These are phyloP conservation scores for Macquaria ambigua DNA, from an alignment of 2,113 vertebrate genomes.

Conservation along the genomic window DNA sequence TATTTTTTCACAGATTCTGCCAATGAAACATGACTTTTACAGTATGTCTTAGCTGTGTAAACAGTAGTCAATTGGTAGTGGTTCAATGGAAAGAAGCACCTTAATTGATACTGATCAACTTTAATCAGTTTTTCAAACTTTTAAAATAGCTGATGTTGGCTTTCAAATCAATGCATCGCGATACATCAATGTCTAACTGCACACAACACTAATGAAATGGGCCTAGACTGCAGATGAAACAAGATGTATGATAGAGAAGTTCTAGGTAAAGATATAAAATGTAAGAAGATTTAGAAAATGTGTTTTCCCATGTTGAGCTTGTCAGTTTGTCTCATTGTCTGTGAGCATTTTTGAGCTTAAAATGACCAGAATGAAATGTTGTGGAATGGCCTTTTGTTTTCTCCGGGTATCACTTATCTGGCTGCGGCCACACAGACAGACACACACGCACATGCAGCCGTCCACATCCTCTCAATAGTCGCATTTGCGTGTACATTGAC, in stretches of 20 bases:
- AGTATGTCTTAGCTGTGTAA: background rate
- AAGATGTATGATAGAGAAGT: background rate
- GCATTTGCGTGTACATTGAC: constrained; percentile 77
- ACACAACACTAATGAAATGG: background rate
- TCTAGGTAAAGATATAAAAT: background rate
- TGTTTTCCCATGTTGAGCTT: constrained; percentile 18
- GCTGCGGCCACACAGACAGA: constrained; percentile 70
- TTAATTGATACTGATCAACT: background rate
- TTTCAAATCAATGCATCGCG: background rate
- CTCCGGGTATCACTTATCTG: constrained; percentile 69
- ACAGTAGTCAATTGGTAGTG: background rate
- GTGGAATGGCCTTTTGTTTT: constrained; percentile 67
- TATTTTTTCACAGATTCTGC: background rate
- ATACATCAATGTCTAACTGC: background rate
- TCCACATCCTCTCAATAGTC: constrained; percentile 66
- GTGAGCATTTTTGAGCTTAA: constrained; percentile 50
- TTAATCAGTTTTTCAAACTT: background rate
- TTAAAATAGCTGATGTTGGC: background rate
- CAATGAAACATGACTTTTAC: background rate
- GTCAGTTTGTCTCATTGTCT: constrained; percentile 44
- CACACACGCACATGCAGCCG: constrained; percentile 55
- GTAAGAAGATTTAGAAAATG: background rate
- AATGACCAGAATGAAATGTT: constrained; percentile 59
- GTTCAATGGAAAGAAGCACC: background rate
- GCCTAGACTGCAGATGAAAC: background rate